Evolutionary conservation across 35 echinoderm and acorn worm species (phyloP).

Genomic region (Antedon bifida): DNA sequence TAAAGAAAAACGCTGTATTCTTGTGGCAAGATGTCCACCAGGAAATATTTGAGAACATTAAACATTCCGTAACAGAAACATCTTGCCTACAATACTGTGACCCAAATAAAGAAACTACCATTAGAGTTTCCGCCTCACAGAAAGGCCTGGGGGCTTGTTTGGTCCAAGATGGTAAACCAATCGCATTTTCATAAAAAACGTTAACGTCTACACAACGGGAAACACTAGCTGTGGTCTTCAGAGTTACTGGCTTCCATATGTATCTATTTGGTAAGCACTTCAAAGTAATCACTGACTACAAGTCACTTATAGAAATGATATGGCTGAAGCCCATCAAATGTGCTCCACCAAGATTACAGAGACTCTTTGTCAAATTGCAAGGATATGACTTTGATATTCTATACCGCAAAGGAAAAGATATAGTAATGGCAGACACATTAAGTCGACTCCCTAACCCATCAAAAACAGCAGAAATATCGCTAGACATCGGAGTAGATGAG

Average conservation of each 20-base stretch:
- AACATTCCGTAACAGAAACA: constrained; percentile 18
- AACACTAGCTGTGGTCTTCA: constrained; percentile 29
- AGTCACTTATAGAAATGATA: constrained; percentile 20
- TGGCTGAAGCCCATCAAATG: constrained; percentile 12
- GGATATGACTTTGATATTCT: constrained; percentile 16
- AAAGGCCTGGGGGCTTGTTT: constrained; percentile 46
- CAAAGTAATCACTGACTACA: constrained; percentile 18
- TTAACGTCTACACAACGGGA: constrained; percentile 21
- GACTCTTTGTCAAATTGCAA: constrained; percentile 30
- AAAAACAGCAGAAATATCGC: constrained; percentile 5
- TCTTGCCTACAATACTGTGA: constrained; percentile 38
- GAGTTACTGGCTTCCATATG: constrained; percentile 24
- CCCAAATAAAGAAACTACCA: not conserved
- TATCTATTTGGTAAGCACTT: constrained; percentile 31
- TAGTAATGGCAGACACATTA: constrained; percentile 27
- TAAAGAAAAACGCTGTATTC: constrained; percentile 28
- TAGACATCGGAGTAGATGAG: constrained; percentile 15
- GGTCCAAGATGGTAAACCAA: constrained; percentile 29
- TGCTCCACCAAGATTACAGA: constrained; percentile 23
- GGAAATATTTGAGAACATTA: constrained; percentile 6
- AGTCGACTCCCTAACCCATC: constrained; percentile 4
- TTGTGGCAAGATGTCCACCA: constrained; percentile 56
- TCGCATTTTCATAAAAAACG: constrained; percentile 36
- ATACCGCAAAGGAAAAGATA: constrained; percentile 9
- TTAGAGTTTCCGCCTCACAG: constrained; percentile 44